Evolutionary conservation across 2,797 vertebrate species (phyloP).

Genomic region (Australoheros facetus): DNA sequence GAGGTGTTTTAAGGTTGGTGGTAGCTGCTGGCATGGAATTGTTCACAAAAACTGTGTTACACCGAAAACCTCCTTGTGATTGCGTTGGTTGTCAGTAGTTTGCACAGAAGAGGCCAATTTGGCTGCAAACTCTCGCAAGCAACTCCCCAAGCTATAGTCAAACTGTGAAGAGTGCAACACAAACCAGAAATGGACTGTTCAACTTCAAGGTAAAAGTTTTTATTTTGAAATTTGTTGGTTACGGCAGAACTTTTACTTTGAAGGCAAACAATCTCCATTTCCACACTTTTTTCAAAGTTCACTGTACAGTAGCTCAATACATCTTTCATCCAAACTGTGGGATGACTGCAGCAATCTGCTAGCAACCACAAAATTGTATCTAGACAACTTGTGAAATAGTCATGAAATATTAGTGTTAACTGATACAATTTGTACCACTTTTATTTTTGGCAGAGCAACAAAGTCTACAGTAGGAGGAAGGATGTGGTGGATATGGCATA

Average conservation of each 20-base stretch:
- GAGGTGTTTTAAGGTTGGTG: too few relatives aligned
- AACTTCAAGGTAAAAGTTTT: background rate
- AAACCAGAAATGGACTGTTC: background rate
- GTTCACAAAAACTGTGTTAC: background rate
- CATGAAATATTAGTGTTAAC: too few relatives aligned
- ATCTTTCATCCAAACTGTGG: too few relatives aligned
- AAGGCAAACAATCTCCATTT: background rate
- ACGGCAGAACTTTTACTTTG: background rate
- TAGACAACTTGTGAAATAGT: too few relatives aligned
- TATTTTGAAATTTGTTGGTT: background rate
- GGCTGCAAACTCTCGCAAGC: fast-evolving
- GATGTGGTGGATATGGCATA: too few relatives aligned
- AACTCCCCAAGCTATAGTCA: background rate
- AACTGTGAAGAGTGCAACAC: background rate
- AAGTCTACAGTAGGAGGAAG: too few relatives aligned
- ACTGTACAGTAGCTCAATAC: background rate
- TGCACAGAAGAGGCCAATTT: background rate
- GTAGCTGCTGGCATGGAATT: background rate
- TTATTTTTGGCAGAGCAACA: too few relatives aligned
- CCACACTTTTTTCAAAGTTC: too few relatives aligned
- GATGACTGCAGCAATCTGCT: too few relatives aligned
- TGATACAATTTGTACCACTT: too few relatives aligned
- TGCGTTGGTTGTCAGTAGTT: background rate
- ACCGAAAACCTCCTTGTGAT: background rate
- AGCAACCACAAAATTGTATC: too few relatives aligned